These are phyloP conservation scores for Luperina testacea DNA, from an alignment of 2,888 invertebrate species.

Conservation along the genomic window DNA sequence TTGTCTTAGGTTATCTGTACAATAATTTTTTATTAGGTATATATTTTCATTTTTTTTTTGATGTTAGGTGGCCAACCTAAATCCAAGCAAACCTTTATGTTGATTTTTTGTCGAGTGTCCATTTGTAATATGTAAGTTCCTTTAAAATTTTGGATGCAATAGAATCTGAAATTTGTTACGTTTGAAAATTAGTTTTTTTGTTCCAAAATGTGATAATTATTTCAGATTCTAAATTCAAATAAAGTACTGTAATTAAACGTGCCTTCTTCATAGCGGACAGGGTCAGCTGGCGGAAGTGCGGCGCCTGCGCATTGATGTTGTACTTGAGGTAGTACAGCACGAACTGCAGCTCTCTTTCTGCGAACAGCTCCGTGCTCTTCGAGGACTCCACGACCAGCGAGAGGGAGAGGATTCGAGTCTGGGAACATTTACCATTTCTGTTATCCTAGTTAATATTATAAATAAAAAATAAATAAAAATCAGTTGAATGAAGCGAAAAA, in stretches of 20 bases:
- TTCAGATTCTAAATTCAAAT: background rate
- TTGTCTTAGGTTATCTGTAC: background rate
- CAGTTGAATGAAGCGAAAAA: too few relatives aligned
- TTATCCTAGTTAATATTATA: background rate
- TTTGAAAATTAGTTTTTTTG: background rate
- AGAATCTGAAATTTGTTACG: background rate
- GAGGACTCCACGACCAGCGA: conserved; percentile 93
- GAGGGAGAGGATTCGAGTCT: conserved; percentile 93
- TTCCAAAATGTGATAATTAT: background rate
- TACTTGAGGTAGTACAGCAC: conserved; percentile 91
- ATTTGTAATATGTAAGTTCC: background rate
- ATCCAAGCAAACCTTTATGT: background rate
- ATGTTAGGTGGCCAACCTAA: background rate
- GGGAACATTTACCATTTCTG: conserved; percentile 35
- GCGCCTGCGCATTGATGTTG: conserved; percentile 92
- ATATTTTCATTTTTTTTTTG: too few relatives aligned
- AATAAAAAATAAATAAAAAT: too few relatives aligned
- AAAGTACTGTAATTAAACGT: conserved; percentile 5
- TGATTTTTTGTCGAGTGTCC: background rate
- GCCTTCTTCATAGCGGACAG: conserved; percentile 94
- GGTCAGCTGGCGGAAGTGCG: conserved; percentile 92
- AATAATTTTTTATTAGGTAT: background rate
- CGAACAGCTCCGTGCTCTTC: conserved; percentile 92
- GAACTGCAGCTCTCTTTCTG: conserved; percentile 91
- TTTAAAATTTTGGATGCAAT: background rate